Conservation (phyloP, 2,888 invertebrate genomes). For the Drosophila conformis region DNA sequence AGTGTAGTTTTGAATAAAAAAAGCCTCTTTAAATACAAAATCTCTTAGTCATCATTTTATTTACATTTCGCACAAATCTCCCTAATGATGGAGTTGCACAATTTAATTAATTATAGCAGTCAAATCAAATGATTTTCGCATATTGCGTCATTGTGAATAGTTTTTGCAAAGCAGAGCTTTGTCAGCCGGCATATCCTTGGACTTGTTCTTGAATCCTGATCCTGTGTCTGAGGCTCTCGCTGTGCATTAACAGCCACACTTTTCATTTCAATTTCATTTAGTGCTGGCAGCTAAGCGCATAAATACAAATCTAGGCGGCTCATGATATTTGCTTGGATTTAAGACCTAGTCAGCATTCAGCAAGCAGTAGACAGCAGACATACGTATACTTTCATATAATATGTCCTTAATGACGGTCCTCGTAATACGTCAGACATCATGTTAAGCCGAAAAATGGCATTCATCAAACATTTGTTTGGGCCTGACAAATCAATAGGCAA, state of each 20-base stretch:
- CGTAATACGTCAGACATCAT: conserved; percentile 34
- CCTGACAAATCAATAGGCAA: conserved; percentile 74
- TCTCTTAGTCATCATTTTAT: background rate
- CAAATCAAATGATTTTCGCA: conserved; percentile 12
- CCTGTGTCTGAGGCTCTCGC: conserved; percentile 16
- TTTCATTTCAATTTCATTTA: conserved; percentile 48
- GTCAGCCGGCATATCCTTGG: conserved; percentile 11
- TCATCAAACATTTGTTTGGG: conserved; percentile 58
- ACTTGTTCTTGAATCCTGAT: conserved; percentile 6
- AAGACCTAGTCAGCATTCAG: background rate
- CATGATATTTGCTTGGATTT: background rate
- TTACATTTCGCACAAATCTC: background rate
- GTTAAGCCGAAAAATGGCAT: conserved; percentile 54
- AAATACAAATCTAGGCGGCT: conserved; percentile 39
- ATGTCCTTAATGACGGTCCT: conserved; percentile 27
- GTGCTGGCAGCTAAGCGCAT: conserved; percentile 16
- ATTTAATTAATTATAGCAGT: conserved; percentile 26
- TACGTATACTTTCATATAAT: conserved; percentile 23
- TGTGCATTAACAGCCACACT: conserved; percentile 29
- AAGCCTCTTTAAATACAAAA: background rate
- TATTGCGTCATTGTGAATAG: conserved; percentile 32
- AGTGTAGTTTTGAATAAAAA: background rate
- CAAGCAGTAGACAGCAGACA: background rate
- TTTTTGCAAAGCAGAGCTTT: background rate
- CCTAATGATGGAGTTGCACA: background rate